Evolutionary conservation across 2,797 vertebrate genomes (phyloP).

Genomic region (Hyperoplus lanceolatus): DNA sequence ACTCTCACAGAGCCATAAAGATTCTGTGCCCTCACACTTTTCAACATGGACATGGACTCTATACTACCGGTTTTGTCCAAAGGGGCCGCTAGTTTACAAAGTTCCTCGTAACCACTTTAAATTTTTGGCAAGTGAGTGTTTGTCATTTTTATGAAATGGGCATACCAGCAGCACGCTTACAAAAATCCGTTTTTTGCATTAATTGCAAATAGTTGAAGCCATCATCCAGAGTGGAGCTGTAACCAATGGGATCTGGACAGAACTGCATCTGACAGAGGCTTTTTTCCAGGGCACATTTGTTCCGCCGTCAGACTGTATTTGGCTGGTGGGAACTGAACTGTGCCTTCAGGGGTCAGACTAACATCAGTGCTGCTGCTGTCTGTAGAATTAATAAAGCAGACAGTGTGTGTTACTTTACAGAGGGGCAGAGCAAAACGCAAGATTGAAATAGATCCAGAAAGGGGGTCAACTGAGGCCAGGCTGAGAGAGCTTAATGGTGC

Average conservation of each 20-base stretch:
- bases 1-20: no score
- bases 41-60: no score
- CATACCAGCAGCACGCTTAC: constrained; percentile 1
- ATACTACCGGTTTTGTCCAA: no score
- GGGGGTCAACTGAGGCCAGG: constrained; percentile 70
- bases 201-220: constrained; percentile 47
- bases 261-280: constrained; percentile 63
- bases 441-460: constrained; percentile 73
- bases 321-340: constrained; percentile 45
- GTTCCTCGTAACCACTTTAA: neutral
- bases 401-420: constrained; percentile 67
- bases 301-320: constrained; percentile 66
- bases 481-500: constrained; percentile 63
- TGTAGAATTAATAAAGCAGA: constrained; percentile 69
- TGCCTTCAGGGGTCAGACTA: constrained; percentile 60
- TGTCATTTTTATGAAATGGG: neutral
- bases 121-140: neutral
- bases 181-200: constrained; percentile 17
- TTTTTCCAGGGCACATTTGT: constrained; percentile 64
- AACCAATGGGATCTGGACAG: constrained; percentile 31
- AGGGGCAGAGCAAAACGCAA: constrained; percentile 57
- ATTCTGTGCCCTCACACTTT: no score
- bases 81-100: no score
- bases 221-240: constrained; percentile 37
- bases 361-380: constrained; percentile 58